Base-by-base conservation (phyloP, 2,888 invertebrate species). In the Chrysolina americana region DNA sequence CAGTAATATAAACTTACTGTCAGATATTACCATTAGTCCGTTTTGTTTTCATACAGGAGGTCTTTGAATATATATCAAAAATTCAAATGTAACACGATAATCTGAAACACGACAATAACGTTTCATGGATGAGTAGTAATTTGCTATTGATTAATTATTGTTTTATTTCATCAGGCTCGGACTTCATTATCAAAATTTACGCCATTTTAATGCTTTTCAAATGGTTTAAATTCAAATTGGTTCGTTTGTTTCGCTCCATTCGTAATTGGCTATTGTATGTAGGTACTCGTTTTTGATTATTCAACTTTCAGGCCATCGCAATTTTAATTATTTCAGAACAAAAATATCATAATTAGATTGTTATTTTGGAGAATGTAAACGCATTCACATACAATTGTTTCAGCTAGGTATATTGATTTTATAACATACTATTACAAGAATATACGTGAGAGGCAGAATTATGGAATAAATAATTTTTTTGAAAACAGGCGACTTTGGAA, bases 151-250 rank as follows among this genome's bases (percentile, higher is more conserved):
- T 28, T 59, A 28, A 28, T 59, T 59, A 59, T 59, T 59, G 23
- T 59, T 59, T 59, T 15, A 59, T 59, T 28, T 59, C 28, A n/a
- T 59, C 28, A 28, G 28, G 23, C 28, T 28, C 28, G 59, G 23
- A 59, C 59, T 28, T 28, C n/a, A 59, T 59, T 59, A 59, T 28
- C 59, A 15, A 28, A 59, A 59, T 59, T 59, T 59, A 59, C n/a
- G n/a, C 59, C 15, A 10, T 59, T 59, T 59, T n/a, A 15, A 36
- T 59, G 59, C 59, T n/a, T 28, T 59, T 36, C n/a, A 59, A 59
- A 59, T 59, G 15, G 15, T 36, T 59, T 15, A n/a, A 5, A 36
- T 28, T n/a, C 36, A 59, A 59, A 59, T 59, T 59, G 59, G 23
- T 59, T 36, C 59, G 23, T 59, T 59, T 9, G 28, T 59, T 59